A percentile compares a stretch with the other conserved stretches of the same genome.
Conservation (phyloP, 2,797 vertebrate genomes). For the Fundulus diaphanus region DNA sequence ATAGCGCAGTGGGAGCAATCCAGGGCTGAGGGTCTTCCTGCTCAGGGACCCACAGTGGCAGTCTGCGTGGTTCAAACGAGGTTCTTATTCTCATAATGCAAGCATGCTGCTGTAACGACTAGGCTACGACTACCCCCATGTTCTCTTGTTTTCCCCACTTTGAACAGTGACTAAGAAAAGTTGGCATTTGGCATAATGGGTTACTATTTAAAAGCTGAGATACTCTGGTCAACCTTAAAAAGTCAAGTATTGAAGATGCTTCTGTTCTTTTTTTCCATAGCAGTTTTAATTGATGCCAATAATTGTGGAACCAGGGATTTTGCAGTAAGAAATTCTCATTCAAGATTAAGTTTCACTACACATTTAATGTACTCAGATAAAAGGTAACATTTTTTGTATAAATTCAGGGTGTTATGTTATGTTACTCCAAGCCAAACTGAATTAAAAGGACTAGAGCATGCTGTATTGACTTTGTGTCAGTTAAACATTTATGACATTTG, state of each 20-base stretch:
- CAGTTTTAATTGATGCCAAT: neutral
- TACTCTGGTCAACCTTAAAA: neutral
- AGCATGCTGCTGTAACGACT: too few relatives aligned
- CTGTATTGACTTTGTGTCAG: too few relatives aligned
- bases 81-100: too few relatives aligned
- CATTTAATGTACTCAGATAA: neutral
- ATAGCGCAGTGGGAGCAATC: too few relatives aligned
- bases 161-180: neutral
- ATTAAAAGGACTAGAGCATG: too few relatives aligned
- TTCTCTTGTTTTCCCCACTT: neutral
- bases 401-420: too few relatives aligned
- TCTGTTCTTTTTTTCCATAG: neutral
- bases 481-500: too few relatives aligned
- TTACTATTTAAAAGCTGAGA: neutral
- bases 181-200: neutral
- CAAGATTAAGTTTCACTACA: neutral
- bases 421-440: too few relatives aligned
- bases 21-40: too few relatives aligned
- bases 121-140: too few relatives aligned
- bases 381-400: neutral
- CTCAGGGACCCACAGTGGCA: too few relatives aligned
- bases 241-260: neutral
- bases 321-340: neutral
- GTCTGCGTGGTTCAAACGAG: too few relatives aligned
- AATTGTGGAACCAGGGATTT: neutral